Evolutionary conservation across 1,140 invertebrate genomes (phyloP), one percentile per base, ranked within the genome.

Genomic region (Danaus melanippus): DNA sequence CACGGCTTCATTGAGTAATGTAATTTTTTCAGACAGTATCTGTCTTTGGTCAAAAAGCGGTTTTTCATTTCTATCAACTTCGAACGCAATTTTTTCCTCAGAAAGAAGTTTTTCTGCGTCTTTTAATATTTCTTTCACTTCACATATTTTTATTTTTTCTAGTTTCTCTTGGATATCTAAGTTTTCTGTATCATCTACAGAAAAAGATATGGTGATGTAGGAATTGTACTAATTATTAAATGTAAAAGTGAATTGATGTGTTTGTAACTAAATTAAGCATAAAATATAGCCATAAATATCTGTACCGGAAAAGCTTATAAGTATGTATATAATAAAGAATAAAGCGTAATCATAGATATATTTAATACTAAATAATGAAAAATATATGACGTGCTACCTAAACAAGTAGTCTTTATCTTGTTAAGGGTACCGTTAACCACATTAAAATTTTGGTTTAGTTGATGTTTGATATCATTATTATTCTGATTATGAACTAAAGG

Each of bases 1-100:
- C 8, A 64, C 52, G 3, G 56, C 54, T 46, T 67, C 56, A 50
- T 67, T 67, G 9, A 67, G 40, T 9, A 53, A 44, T 10, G 62
- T 54, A 6, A 67, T 46, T 53, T 64, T 67, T 8, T 62, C 46
- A 9, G 53, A 58, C 0, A 67, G 49, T 10, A 46, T 21, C 3
- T 50, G 43, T 39, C 55, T 61, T 21, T 52, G 56, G 10, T 53
- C 41, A 9, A 53, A 11, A 8, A 53, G 12, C 9, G 47, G 42
- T 48, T 21, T 48, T 11, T 53, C 51, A 12, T 45, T 48, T 42
- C 15, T 42, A 7, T 42, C 44, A 1, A 53, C 32, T 47, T 57
- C 43, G 12, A 53, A 46, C 8, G 55, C 50, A 9, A 60, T 43
- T 39, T 50, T 56, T 3, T 66, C 60, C 43, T 49, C 55, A 12